Evolutionary conservation across 2,797 vertebrate genomes (phyloP).

Genomic region (Intellagama lesueurii): DNA sequence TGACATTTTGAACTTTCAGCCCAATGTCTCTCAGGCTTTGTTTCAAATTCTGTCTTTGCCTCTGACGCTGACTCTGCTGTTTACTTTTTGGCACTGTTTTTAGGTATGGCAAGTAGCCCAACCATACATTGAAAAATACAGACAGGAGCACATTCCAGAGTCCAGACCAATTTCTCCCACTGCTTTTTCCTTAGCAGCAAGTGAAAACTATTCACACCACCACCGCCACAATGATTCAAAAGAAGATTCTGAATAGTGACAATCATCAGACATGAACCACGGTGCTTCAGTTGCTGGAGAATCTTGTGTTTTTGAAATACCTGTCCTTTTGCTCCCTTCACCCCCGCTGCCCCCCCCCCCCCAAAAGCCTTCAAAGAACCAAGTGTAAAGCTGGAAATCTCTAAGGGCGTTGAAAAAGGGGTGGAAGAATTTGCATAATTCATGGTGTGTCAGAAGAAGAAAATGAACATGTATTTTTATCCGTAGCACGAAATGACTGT

Average conservation of each 20-base stretch:
- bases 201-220: conserved; percentile 9
- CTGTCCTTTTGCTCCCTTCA: background rate
- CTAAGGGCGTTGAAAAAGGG: background rate
- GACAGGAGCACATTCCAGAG: conserved; percentile 91
- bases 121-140: conserved; percentile 97
- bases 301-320: background rate
- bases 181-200: conserved; percentile 86
- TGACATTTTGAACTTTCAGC: fast-evolving
- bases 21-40: background rate
- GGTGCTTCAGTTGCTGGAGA: background rate
- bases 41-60: conserved; percentile 11
- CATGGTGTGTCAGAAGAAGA: background rate
- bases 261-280: background rate
- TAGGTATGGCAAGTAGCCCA: conserved; percentile 94
- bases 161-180: conserved; percentile 92
- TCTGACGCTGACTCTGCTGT: conserved; percentile 35
- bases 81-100: conserved; percentile 27
- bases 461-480: background rate
- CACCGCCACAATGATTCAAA: conserved; percentile 33
- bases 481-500: background rate
- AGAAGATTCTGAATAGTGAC: conserved; percentile 61
- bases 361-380: background rate
- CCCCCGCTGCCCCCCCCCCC: too few species aligned
- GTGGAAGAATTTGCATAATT: background rate
- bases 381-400: background rate